phyloP scores from a whole-genome alignment of 92 coral and sea anemone genomes.

The Actinostola sp. region DNA sequence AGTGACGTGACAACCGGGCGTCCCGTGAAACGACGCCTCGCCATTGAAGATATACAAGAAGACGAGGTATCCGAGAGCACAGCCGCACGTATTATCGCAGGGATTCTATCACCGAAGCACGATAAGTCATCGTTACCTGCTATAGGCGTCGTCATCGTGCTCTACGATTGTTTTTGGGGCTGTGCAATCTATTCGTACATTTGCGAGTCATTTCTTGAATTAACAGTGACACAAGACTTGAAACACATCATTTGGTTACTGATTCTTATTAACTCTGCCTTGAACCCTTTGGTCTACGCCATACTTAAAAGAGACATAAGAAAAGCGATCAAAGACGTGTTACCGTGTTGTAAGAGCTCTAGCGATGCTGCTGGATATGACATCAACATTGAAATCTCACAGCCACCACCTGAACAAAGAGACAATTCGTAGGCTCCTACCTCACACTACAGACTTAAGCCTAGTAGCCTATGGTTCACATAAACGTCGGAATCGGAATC shows the following conservation, averaged over 20 bases:
- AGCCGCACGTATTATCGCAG: slow-evolving; percentile 23
- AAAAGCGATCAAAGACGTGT: slow-evolving; percentile 17
- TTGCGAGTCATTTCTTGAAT: slow-evolving; percentile 31
- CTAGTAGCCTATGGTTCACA: no score
- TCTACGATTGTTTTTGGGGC: slow-evolving; percentile 40
- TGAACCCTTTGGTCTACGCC: slow-evolving; percentile 36
- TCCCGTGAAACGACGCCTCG: slow-evolving; percentile 3
- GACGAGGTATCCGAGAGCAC: slow-evolving; percentile 44
- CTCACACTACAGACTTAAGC: no score
- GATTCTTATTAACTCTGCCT: slow-evolving; percentile 34
- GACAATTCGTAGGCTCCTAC: no score
- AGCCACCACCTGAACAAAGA: slow-evolving; percentile 11
- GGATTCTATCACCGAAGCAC: slow-evolving; percentile 26
- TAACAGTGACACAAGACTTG: slow-evolving; percentile 12
- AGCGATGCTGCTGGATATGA: slow-evolving; percentile 10
- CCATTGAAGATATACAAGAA: slow-evolving; percentile 21
- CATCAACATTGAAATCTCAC: slow-evolving; percentile 8
- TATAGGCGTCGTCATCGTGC: slow-evolving; percentile 31
- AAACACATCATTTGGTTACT: slow-evolving; percentile 34
- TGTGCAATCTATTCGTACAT: slow-evolving; percentile 26
- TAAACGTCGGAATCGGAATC: no score
- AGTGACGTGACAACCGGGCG: not conserved
- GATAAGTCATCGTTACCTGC: slow-evolving; percentile 44
- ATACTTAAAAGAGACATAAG: slow-evolving; percentile 35
- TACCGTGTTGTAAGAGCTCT: slow-evolving; percentile 8